Evolutionary conservation across 2,888 invertebrate genomes (phyloP).

Genomic region (Bugulina stolonifera): DNA sequence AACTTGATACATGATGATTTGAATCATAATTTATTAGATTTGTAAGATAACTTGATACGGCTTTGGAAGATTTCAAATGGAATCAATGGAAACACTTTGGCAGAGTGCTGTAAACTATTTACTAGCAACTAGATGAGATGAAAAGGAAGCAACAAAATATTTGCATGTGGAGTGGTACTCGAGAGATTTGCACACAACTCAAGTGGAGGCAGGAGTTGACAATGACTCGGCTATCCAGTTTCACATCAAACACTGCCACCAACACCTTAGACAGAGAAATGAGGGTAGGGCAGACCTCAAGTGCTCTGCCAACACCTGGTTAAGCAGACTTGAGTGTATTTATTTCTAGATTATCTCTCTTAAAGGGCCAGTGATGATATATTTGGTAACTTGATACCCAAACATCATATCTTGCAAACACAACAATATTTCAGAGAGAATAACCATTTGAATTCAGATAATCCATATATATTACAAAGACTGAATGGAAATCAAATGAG

Average conservation of each 20-base stretch:
- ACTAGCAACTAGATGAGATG: not conserved
- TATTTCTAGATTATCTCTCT: not conserved
- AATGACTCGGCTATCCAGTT: not conserved
- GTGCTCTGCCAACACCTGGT: not conserved
- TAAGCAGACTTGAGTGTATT: not conserved
- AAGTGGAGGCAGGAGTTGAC: no score
- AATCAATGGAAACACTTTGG: no score
- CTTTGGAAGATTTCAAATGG: no score
- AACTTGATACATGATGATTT: no score
- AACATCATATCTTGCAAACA: not conserved
- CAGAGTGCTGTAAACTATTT: no score
- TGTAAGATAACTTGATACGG: not conserved
- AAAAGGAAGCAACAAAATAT: not conserved
- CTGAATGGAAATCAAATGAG: not conserved
- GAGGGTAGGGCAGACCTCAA: no score
- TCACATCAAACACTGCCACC: not conserved
- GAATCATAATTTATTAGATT: not conserved
- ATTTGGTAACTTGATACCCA: not conserved
- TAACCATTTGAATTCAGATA: not conserved
- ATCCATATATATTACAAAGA: not conserved
- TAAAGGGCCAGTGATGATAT: no score
- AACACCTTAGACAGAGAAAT: no score
- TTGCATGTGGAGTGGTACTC: no score
- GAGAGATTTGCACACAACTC: no score
- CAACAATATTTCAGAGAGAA: no score